A percentile compares a stretch with the other conserved stretches of the same genome.
These are phyloP conservation scores for Drosophila melanica DNA, from an alignment of 1,140 invertebrate species.

Conservation along the genomic window DNA sequence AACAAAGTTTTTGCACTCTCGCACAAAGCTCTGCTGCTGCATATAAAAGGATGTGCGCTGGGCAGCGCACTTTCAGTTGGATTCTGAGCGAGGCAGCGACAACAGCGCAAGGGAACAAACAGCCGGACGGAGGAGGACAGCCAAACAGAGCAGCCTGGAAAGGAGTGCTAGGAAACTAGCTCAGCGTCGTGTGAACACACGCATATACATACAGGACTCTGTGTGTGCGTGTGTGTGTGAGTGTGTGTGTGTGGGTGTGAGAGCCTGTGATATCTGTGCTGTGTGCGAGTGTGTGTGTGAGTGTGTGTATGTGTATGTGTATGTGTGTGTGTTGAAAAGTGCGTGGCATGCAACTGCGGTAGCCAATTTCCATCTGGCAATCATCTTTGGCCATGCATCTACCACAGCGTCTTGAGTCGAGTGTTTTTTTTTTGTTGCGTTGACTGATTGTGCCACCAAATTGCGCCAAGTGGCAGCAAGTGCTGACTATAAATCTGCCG, in stretches of 20 bases:
- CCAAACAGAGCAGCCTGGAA: constrained; percentile 30
- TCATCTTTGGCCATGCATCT: constrained; percentile 2
- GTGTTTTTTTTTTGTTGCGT: too few species aligned
- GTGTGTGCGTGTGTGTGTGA: constrained; percentile 14
- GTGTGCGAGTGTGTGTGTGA: constrained; percentile 10
- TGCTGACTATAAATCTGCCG: too few species aligned
- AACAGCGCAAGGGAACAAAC: constrained; percentile 37
- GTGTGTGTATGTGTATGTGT: constrained; percentile 1
- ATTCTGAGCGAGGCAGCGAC: constrained; percentile 75
- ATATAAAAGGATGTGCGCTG: constrained; percentile 78
- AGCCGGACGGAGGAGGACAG: constrained; percentile 26
- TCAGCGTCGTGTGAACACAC: constrained; percentile 41
- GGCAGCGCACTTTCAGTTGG: constrained; percentile 74
- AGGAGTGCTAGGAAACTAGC: constrained; percentile 71
- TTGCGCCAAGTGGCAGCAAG: not conserved
- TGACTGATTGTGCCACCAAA: constrained; percentile 28
- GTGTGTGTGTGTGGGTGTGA: constrained; percentile 11
- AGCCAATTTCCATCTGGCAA: too few species aligned
- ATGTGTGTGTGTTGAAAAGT: constrained; percentile 7
- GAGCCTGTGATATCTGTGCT: not conserved
- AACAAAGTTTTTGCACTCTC: constrained; percentile 58
- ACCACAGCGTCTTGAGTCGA: not conserved
- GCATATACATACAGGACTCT: not conserved
- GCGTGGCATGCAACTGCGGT: not conserved
- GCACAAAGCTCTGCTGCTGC: constrained; percentile 47